Base-by-base conservation (phyloP, 2,113 vertebrate genomes). In the Cryptoleucopteryx plumbea region DNA sequence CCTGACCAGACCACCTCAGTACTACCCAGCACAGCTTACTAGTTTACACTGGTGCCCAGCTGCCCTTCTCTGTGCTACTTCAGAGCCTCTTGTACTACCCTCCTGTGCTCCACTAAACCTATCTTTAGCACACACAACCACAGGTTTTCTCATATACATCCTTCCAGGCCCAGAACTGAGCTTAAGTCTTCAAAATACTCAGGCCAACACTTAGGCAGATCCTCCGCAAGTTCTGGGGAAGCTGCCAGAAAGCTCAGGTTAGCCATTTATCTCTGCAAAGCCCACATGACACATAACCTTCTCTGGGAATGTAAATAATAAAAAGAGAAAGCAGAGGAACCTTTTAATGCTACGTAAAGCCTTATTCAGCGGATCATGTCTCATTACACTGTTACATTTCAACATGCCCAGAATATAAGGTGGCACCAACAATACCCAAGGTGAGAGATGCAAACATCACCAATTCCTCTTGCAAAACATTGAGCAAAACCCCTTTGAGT, bases 231-330 rank as follows among this genome's bases (percentile, higher is more conserved):
- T 90, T 88, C 79, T 78, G 68, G 83, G 71, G 84, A 94, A 82
- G 90, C 88, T 96, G 90, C 77, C 86, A 96, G 85, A 53, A 40
- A 67, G 40, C 59, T 86, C 75, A 77, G 52, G 66, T 88, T 61
- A 83, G 72, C 27, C 65, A 80, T 92, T 97, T 77, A 58, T 82
- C 67, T 93, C 68, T 45, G 75, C 45, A 96, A 74, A 96, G 50
- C 93, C 61, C 91, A 34, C 18, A 65, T 27, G 74, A 85, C 89
- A 85, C 47, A 56, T 52, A 91, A 93, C 83, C 88, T 97, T 97
- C 94, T 63, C 53, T 6, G 55, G 79, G 95, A 97, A 95, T 10
- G 85, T 65, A 96, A 97, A 95, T 93, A 94, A 96, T 72, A 55
- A 83, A 95, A 90, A 82, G 67, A 75, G 56, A 88, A 84, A 71